These are phyloP conservation scores for Hypena proboscidalis DNA, from an alignment of 2,888 invertebrate genomes.

Conservation along the genomic window DNA sequence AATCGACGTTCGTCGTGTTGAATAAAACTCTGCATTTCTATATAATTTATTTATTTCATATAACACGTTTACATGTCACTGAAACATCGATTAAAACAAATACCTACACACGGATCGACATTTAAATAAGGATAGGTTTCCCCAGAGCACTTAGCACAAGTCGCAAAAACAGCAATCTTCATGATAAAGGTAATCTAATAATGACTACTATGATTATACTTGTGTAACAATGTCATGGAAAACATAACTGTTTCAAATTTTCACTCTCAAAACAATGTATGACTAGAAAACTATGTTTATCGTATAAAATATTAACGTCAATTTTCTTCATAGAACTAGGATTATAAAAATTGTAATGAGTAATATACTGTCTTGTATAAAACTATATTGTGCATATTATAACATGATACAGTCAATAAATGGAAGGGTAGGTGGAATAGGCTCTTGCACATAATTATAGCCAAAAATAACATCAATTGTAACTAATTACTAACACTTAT, in stretches of 20 bases:
- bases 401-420: conserved; percentile 3
- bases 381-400: conserved; percentile 13
- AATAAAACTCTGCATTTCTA: conserved; percentile 29
- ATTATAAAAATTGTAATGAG: conserved; percentile 38
- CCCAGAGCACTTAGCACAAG: conserved; percentile 46
- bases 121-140: conserved; percentile 51
- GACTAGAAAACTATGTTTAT: conserved; percentile 49
- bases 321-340: conserved; percentile 34
- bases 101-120: conserved; percentile 66
- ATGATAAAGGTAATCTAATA: conserved; percentile 18
- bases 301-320: conserved; percentile 42
- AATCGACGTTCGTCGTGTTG: background rate
- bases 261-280: conserved; percentile 33
- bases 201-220: conserved; percentile 19
- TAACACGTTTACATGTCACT: conserved; percentile 49
- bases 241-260: conserved; percentile 27
- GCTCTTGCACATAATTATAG: conserved; percentile 20
- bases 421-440: background rate
- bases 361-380: conserved; percentile 10
- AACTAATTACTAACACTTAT: conserved; percentile 32
- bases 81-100: conserved; percentile 49
- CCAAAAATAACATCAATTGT: conserved; percentile 25
- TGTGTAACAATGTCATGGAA: conserved; percentile 41
- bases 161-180: conserved; percentile 33
- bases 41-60: conserved; percentile 51